Percentiles rank a stretch among this genome's conserved stretches.
These are phyloP conservation scores for Magallana gigas DNA, from an alignment of 1,140 invertebrate species.

Conservation along the genomic window DNA sequence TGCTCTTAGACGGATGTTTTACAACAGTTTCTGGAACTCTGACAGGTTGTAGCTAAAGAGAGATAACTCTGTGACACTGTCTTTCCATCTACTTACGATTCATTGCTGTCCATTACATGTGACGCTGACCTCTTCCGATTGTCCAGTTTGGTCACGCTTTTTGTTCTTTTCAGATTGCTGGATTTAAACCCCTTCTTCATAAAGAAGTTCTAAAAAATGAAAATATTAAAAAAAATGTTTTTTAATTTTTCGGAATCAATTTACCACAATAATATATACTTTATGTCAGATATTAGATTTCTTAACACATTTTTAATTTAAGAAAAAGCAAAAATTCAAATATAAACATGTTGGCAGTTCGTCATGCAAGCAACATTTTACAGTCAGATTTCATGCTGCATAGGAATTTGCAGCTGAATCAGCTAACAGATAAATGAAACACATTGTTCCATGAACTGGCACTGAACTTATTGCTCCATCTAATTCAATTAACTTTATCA, in stretches of 20 bases:
- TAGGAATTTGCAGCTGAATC: too few species aligned
- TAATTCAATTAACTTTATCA: not conserved
- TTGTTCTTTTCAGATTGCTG: constrained; percentile 88
- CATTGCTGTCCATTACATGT: constrained; percentile 74
- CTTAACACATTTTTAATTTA: too few species aligned
- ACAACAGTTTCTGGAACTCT: too few species aligned
- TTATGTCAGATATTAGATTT: too few species aligned
- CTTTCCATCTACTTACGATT: constrained; percentile 77
- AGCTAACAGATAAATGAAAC: not conserved
- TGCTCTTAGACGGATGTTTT: too few species aligned
- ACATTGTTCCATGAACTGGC: not conserved
- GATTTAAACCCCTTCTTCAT: constrained; percentile 90
- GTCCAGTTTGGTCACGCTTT: constrained; percentile 94
- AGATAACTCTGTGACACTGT: not conserved
- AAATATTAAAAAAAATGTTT: not conserved
- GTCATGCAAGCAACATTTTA: too few species aligned
- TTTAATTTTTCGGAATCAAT: too few species aligned
- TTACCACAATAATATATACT: too few species aligned
- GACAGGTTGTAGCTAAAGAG: not conserved
- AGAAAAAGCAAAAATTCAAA: too few species aligned
- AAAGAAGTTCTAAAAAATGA: constrained; percentile 88
- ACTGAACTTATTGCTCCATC: not conserved
- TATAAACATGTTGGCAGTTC: too few species aligned
- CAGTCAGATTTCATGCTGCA: too few species aligned
- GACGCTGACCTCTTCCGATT: constrained; percentile 83